Conservation (phyloP, 2,888 invertebrate genomes). For the Aporophyla nigra region DNA sequence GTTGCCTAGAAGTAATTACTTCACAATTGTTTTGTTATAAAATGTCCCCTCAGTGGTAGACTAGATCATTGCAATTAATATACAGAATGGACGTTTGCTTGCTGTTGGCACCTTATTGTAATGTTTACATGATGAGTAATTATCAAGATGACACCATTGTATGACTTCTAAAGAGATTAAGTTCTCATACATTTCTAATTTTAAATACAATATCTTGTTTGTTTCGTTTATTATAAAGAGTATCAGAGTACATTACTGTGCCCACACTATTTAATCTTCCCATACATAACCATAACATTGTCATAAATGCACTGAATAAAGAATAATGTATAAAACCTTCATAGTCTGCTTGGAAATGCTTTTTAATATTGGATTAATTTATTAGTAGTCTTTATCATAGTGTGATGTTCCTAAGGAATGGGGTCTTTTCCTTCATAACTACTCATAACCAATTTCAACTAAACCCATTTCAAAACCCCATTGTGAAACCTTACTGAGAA, state of each 20-base stretch:
- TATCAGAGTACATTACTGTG: constrained; percentile 8
- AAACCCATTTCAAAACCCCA: not conserved
- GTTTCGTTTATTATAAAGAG: constrained; percentile 5
- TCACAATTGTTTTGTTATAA: not conserved
- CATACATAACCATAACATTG: constrained; percentile 11
- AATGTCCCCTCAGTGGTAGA: constrained; percentile 13
- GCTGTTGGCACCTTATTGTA: constrained; percentile 7
- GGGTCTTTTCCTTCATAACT: not conserved
- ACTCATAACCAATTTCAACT: not conserved
- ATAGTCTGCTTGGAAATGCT: constrained; percentile 37
- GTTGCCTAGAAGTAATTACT: not conserved
- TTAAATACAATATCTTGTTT: constrained; percentile 36
- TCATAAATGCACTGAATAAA: constrained; percentile 31
- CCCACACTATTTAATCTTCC: constrained; percentile 11
- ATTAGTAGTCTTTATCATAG: not conserved
- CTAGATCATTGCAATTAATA: constrained; percentile 14
- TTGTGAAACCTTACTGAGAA: too few species aligned
- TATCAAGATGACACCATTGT: constrained; percentile 3
- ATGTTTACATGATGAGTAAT: constrained; percentile 1
- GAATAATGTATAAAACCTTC: constrained; percentile 15
- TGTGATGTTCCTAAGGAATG: constrained; percentile 20
- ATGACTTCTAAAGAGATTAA: constrained; percentile 27
- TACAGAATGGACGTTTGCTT: not conserved
- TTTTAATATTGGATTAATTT: constrained; percentile 13
- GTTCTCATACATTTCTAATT: constrained; percentile 21